Evolutionary conservation across 2,888 invertebrate genomes (phyloP), one percentile per base, ranked within the genome.

Genomic region (Phymatocera aterrima): DNA sequence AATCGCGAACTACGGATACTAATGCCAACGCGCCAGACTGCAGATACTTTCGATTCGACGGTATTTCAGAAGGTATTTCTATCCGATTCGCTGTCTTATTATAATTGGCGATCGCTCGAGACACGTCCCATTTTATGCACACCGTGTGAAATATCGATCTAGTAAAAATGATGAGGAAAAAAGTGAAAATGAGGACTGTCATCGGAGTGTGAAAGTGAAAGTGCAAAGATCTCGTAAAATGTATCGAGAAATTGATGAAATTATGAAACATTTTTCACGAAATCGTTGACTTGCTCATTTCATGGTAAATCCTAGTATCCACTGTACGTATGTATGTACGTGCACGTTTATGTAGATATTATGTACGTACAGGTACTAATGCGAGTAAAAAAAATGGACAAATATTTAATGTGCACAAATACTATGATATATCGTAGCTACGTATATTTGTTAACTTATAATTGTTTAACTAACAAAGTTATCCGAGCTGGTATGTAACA

Each of bases 331-430:
- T n/a, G n/a, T n/a, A n/a, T n/a, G n/a, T n/a, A n/a, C n/a, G n/a
- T n/a, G n/a, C n/a, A n/a, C n/a, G n/a, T n/a, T n/a, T n/a, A n/a
- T n/a, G n/a, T n/a, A n/a, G n/a, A n/a, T n/a, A n/a, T n/a, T n/a
- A n/a, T n/a, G n/a, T n/a, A n/a, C n/a, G n/a, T 21, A 64, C 18
- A 18, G 4, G 2, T 12, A 15, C 18, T 10, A 34, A 64, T 18
- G 18, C n/a, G 21, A 37, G 8, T 37, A 34, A 34, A 57, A n/a
- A 1, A 60, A n/a, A 68, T 18, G 21, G 1, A 31, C 54, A 54
- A 72, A 72, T 34, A 54, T 72, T 72, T 72, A 21, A 51, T 54
- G 3, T 18, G 18, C 72, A 40, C 37, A 72, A 72, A 72, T 72
- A 31, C 18, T 72, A 12, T n/a, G n/a, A n/a, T n/a, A n/a, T n/a